Conservation (phyloP, 2,113 vertebrate genomes). For the Peromyscus leucopus region DNA sequence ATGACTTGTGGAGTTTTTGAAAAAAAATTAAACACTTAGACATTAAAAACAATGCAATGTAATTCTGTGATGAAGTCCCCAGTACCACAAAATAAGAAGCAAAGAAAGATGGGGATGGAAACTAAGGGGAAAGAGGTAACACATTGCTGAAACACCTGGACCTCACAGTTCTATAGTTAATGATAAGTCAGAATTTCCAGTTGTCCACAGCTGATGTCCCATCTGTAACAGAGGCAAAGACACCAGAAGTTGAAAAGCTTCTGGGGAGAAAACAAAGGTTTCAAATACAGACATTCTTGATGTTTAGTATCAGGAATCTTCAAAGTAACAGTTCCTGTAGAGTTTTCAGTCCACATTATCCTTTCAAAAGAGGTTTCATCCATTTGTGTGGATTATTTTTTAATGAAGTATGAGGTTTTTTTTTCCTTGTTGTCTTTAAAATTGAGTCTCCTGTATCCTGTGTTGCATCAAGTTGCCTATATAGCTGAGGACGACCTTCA, state of each 20-base stretch:
- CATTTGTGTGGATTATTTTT: not conserved
- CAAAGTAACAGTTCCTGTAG: slow-evolving; percentile 12
- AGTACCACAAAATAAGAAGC: no score
- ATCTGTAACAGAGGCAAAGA: slow-evolving; percentile 17
- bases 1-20: not conserved
- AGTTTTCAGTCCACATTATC: not conserved
- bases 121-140: not conserved
- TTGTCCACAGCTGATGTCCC: not conserved
- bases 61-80: not conserved
- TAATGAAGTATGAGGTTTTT: not conserved
- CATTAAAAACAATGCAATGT: not conserved
- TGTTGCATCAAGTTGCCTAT: not conserved
- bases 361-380: slow-evolving; percentile 28
- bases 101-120: not conserved
- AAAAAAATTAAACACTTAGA: not conserved
- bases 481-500: not conserved
- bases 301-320: slow-evolving; percentile 20
- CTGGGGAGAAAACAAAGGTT: not conserved
- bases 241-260: not conserved
- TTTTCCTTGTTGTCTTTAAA: not conserved
- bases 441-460: not conserved
- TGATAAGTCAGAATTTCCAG: not conserved
- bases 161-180: not conserved
- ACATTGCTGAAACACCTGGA: not conserved
- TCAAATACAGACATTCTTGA: not conserved